Base-by-base conservation (phyloP, 2,113 vertebrate genomes). In the Thymallus thymallus region DNA sequence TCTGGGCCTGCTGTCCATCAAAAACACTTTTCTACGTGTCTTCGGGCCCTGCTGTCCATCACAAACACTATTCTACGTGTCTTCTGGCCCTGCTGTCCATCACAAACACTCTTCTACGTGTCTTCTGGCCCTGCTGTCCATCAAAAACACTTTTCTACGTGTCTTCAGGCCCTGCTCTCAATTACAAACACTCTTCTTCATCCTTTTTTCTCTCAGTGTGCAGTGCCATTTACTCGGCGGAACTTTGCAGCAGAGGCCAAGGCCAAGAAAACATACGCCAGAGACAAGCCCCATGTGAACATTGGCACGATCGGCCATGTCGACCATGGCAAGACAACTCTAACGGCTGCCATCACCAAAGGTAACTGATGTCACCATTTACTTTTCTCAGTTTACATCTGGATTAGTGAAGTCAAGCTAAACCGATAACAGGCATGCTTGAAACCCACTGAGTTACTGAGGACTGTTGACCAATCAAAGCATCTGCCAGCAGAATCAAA, bases 311-410 rank as follows among this genome's bases (percentile, higher is more conserved):
- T 97, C 1, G 96, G 96, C 3, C 96, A 97, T 4, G 95, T 97
- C 6, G 96, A 97, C 77, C 96, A 97, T 0, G 95, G 95, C 80
- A 97, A 97, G 89, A 97, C 96, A 68, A 97, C 96, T 0, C 89
- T 97, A 56, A 97, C 96, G 0, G 96, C 96, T 1, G 96, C 96
- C 77, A 96, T 96, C 74, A 97, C 96, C 9, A 96, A 96, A 90
- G 95, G 96, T 96, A 85, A 79, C 86, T 10, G 2, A 5, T 62
- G 9, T 61, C 2, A 58, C 24, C 6, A 16, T 10, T 5, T 29
- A 18, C 3, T 23, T 35, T 29, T 63, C 4, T 46, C 18, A 60
- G 7, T 32, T 32, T 7, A 30, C 20, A n/a, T 18, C 12, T 58
- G 20, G 3, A 22, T n/a, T 18, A 4, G 1, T 48, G 48, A 14